phyloP scores from a whole-genome alignment of 2,888 invertebrate species.

The Synanthedon formicaeformis region DNA sequence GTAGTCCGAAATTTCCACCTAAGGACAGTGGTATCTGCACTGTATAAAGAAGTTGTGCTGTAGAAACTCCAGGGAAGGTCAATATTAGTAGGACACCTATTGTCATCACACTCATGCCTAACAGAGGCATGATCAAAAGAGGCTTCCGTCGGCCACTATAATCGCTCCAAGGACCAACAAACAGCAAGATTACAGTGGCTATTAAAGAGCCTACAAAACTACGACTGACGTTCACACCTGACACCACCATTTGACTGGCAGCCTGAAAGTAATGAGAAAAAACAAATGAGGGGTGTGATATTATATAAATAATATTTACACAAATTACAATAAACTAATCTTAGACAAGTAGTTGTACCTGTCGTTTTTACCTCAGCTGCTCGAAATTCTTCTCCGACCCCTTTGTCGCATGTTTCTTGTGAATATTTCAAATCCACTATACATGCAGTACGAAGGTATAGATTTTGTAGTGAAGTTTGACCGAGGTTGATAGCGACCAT shows the following conservation, averaged over 20 bases:
- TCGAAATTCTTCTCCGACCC: slow-evolving; percentile 48
- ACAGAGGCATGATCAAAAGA: slow-evolving; percentile 64
- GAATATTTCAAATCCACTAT: slow-evolving; percentile 75
- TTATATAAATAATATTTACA: no score
- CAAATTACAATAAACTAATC: no score
- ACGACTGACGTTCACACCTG: slow-evolving; percentile 75
- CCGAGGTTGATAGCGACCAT: slow-evolving; percentile 71
- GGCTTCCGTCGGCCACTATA: slow-evolving; percentile 70
- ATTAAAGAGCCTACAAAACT: slow-evolving; percentile 65
- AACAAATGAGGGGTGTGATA: not conserved
- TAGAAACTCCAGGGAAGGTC: slow-evolving; percentile 50
- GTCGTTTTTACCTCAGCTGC: slow-evolving; percentile 35
- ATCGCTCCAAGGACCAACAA: slow-evolving; percentile 75
- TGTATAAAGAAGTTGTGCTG: slow-evolving; percentile 49
- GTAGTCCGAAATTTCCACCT: slow-evolving; percentile 76
- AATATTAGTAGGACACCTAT: slow-evolving; percentile 53
- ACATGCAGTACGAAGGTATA: slow-evolving; percentile 81
- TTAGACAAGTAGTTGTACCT: not conserved
- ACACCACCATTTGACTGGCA: slow-evolving; percentile 70
- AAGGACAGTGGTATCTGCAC: slow-evolving; percentile 76
- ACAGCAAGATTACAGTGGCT: slow-evolving; percentile 71
- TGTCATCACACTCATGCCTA: slow-evolving; percentile 66
- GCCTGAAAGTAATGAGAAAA: slow-evolving; percentile 32
- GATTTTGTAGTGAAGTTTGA: slow-evolving; percentile 78
- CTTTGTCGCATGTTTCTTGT: slow-evolving; percentile 73